Conservation (phyloP, 2,888 invertebrate species). For the Trissolcus brochymenae region DNA sequence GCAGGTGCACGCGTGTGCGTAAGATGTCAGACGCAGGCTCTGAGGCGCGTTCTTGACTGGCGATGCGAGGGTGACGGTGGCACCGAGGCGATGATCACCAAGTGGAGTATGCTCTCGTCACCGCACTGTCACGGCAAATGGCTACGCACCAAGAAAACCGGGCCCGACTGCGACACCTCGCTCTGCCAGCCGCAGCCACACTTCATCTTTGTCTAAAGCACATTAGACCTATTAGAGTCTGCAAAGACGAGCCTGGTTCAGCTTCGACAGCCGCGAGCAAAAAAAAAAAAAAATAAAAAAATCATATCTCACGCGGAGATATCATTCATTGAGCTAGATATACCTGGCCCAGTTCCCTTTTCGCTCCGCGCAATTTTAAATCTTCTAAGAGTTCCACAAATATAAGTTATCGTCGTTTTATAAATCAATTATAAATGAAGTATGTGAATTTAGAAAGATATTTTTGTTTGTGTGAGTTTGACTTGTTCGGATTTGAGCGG, state of each 20-base stretch:
- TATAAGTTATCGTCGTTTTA: too few relatives aligned
- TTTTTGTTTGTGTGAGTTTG: too few relatives aligned
- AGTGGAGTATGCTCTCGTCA: constrained; percentile 90
- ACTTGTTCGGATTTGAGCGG: too few relatives aligned
- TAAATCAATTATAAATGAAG: too few relatives aligned
- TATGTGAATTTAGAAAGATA: too few relatives aligned
- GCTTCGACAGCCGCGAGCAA: not conserved
- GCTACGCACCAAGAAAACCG: constrained; percentile 80
- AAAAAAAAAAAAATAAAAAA: too few relatives aligned
- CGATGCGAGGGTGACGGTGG: constrained; percentile 91
- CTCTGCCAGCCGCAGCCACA: constrained; percentile 68
- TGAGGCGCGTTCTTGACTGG: constrained; percentile 85
- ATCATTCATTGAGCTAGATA: too few relatives aligned
- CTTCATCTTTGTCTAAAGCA: constrained; percentile 68
- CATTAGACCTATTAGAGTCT: not conserved
- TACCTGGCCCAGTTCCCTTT: too few relatives aligned
- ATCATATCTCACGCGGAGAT: constrained; percentile 1
- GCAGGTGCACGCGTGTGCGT: constrained; percentile 87
- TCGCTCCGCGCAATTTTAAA: too few relatives aligned
- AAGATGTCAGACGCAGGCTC: constrained; percentile 89
- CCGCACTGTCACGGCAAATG: constrained; percentile 94
- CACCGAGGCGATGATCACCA: constrained; percentile 79
- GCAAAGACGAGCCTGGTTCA: not conserved
- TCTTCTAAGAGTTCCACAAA: too few relatives aligned
- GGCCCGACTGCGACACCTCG: constrained; percentile 66